Evolutionary conservation across 1,140 invertebrate species (phyloP), one percentile per base, ranked within the genome.

Genomic region (Eupristina koningsbergeri): DNA sequence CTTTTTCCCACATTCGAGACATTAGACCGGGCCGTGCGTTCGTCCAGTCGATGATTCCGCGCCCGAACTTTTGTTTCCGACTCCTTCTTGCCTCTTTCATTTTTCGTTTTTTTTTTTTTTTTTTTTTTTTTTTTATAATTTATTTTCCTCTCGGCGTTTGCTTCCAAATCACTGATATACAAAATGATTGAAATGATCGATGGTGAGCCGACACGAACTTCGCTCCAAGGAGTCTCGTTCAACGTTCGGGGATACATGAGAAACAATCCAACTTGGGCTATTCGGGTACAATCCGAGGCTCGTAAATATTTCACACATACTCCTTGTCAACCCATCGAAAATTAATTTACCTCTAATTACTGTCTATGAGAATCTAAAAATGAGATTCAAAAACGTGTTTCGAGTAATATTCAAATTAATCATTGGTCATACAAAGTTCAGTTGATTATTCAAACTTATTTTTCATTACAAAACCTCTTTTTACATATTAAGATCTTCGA

Each of bases 151-250:
- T 0, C 31, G 64, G 22, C 29, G 11, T 67, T 36, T 67, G 15
- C 3, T 74, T 81, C 41, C 29, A 22, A 69, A 36, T 45, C n/a
- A 58, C 47, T 19, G n/a, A 45, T 58, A 41, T n/a, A 9, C 22
- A 53, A 29, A 47, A 61, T 81, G 80, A 81, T 81, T 41, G 71
- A 81, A 47, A 61, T 81, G 80, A 81, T 81, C 58, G 71, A 81
- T 81, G 58, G 29, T 61, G 26, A 7, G 6, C 45, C 67, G 47
- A 36, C 31, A 80, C 47, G 78, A 17, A 11, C 61, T 31, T 8
- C 22, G n/a, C 6, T 15, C 61, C 29, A 31, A 64, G 31, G 61
- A 64, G 61, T 64, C 13, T 15, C 29, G 61, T 64, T 34, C 13
- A 34, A 31, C n/a, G 29, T 64, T 15, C 8, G 29, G 15, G 0